Conservation (phyloP, 2,113 vertebrate species). For the Actenoides hombroni region DNA sequence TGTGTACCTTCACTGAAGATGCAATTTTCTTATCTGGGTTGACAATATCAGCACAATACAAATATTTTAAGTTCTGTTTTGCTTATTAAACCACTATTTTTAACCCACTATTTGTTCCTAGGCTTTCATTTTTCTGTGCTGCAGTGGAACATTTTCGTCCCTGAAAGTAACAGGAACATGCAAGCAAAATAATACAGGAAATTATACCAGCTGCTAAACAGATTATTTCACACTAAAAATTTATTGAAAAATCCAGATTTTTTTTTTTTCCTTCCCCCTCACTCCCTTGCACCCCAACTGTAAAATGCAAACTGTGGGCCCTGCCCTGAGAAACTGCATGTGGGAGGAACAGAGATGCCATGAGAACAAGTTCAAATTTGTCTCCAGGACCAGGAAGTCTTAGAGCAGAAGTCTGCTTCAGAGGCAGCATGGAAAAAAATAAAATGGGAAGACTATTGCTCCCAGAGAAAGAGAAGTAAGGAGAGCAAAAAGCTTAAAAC, state of each 20-base stretch:
- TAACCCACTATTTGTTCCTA: not conserved
- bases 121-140: not conserved
- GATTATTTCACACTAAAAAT: not conserved
- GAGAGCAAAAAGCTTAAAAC: not conserved
- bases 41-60: not conserved
- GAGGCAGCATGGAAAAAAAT: accelerated
- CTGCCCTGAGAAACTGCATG: not conserved
- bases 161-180: not conserved
- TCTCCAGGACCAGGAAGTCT: not conserved
- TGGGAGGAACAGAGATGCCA: not conserved
- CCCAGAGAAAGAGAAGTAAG: not conserved
- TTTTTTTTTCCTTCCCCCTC: too few relatives aligned
- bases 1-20: not conserved
- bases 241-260: not conserved
- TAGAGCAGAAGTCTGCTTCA: not conserved
- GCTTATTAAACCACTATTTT: not conserved
- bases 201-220: not conserved
- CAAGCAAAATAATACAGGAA: not conserved
- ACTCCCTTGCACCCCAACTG: not conserved
- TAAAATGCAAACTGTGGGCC: not conserved
- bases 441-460: not conserved
- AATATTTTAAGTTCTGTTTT: not conserved
- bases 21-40: not conserved
- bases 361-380: not conserved
- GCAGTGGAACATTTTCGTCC: not conserved